These are phyloP conservation scores for Dryobates pubescens DNA, from an alignment of 2,797 vertebrate species.

Conservation along the genomic window DNA sequence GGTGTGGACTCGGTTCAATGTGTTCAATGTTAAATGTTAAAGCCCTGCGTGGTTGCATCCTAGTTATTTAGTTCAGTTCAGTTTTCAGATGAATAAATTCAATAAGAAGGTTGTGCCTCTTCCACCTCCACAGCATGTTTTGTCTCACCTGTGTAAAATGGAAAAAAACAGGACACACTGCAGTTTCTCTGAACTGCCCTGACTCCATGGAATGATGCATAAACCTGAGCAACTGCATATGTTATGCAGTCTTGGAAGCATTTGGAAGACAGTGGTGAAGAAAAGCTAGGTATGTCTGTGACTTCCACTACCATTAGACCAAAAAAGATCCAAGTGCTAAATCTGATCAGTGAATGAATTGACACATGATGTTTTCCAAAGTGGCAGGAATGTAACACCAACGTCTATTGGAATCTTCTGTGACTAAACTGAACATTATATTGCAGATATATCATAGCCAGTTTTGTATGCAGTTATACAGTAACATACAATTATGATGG, in stretches of 20 bases:
- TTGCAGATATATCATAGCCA: neutral
- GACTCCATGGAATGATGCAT: neutral
- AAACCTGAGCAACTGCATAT: neutral
- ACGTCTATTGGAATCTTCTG: neutral
- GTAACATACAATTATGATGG: too few relatives aligned
- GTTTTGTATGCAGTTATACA: too few relatives aligned
- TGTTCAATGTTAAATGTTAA: constrained; percentile 60
- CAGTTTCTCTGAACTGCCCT: neutral
- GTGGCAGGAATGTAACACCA: neutral
- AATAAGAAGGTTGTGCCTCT: constrained; percentile 34
- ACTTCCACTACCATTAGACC: neutral
- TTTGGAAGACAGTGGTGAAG: neutral
- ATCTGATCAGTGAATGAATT: neutral
- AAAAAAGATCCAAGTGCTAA: neutral
- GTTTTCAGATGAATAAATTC: constrained; percentile 54
- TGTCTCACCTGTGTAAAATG: constrained; percentile 13
- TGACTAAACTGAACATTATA: neutral
- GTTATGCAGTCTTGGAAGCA: neutral
- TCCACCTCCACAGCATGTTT: constrained; percentile 34
- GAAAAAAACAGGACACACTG: neutral
- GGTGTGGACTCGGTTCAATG: constrained; percentile 53
- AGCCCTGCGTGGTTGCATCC: constrained; percentile 17
- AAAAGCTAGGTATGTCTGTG: neutral
- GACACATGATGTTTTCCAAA: neutral
- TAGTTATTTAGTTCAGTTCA: constrained; percentile 48